Evolutionary conservation across 2,113 vertebrate genomes (phyloP).

Genomic region (Microcebus murinus): DNA sequence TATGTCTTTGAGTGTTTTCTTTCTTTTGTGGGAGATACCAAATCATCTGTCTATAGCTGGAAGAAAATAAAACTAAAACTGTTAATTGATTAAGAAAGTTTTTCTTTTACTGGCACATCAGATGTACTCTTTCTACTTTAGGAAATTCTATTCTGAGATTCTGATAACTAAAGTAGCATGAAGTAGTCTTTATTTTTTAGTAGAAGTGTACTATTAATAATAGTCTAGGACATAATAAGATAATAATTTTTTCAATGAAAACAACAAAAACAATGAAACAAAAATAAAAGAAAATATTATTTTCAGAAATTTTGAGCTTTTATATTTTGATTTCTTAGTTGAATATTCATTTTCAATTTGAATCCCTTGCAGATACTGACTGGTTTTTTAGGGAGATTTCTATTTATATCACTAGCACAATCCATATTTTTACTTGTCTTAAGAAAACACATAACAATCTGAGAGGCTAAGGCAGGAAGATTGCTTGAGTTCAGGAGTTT

Average conservation of each 20-base stretch:
- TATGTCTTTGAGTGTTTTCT: neutral
- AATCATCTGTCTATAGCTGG: neutral
- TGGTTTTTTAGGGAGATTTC: neutral
- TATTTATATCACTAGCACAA: constrained; percentile 52
- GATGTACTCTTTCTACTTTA: neutral
- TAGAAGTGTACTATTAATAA: neutral
- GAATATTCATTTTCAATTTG: neutral
- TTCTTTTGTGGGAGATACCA: neutral
- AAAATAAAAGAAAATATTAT: neutral
- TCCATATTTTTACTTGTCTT: neutral
- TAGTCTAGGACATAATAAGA: neutral
- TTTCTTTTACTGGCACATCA: neutral
- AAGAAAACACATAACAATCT: neutral
- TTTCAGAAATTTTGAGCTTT: neutral
- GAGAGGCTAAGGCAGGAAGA: too few relatives aligned
- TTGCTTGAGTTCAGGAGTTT: too few relatives aligned
- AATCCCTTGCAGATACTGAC: constrained; percentile 37
- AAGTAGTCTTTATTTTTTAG: neutral
- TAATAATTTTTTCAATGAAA: neutral
- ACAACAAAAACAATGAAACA: neutral
- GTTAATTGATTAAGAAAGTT: neutral
- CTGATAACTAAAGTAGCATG: neutral
- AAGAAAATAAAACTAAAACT: neutral
- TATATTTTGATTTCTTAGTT: neutral
- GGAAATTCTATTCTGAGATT: neutral